A percentile compares a stretch with the other conserved stretches of the same genome.
Evolutionary conservation across 2,113 vertebrate species (phyloP).

Genomic region (Grammomys surdaster): DNA sequence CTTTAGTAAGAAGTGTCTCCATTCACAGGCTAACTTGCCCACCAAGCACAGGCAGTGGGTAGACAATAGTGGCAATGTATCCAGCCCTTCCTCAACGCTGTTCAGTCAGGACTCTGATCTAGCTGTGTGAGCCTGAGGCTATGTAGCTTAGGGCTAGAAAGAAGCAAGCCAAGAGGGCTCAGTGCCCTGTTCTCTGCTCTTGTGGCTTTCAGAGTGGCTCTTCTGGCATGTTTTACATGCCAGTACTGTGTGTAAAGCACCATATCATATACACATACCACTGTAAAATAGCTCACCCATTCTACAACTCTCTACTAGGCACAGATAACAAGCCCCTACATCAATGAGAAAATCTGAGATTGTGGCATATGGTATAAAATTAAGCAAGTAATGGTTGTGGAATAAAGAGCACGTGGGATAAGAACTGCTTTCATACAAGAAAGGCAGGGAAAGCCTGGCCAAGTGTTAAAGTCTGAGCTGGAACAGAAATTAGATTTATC

Average conservation of each 20-base stretch:
- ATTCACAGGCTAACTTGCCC: background rate
- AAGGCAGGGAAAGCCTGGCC: background rate
- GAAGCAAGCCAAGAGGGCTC: accelerated
- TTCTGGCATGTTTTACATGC: background rate
- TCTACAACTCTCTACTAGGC: background rate
- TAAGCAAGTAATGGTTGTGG: background rate
- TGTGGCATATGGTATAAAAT: background rate
- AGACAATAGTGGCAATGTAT: background rate
- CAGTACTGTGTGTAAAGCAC: background rate
- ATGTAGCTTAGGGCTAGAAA: no score
- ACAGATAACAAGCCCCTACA: background rate
- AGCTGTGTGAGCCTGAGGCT: background rate
- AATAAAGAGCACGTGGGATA: background rate
- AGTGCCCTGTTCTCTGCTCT: background rate
- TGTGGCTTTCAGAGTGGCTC: no score
- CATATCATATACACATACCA: background rate
- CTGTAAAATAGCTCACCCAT: background rate
- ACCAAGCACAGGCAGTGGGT: background rate
- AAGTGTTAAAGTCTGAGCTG: background rate
- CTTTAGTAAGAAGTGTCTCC: constrained; percentile 8
- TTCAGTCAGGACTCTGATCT: background rate
- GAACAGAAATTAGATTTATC: background rate
- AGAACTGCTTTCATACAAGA: background rate
- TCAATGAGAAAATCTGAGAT: background rate
- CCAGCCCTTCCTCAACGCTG: background rate